Evolutionary conservation across 1,140 invertebrate genomes (phyloP), one percentile per base, ranked within the genome.

Genomic region (Heterodera carotae): DNA sequence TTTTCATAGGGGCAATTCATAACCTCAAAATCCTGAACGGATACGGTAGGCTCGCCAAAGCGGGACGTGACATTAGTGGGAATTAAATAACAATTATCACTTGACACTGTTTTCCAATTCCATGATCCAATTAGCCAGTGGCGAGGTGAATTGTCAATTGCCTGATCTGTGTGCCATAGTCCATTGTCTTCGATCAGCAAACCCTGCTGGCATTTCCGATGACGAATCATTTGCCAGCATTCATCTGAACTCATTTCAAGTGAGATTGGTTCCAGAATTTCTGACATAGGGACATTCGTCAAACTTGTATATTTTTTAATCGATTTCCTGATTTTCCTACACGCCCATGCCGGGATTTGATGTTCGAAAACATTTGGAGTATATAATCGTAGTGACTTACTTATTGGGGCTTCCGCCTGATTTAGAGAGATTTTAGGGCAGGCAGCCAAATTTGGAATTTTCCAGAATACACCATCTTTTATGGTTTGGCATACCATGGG

Each of bases 401-500:
- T 27, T 31, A 8, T 25, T 6, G 67, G 67, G 10, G 25, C 1
- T 69, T 69, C 67, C n/a, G 2, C 2, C 10, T 69, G 31, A 69
- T 69, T 25, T 10, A 69, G 2, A 2, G n/a, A 29, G 5, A 69
- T 4, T 12, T 48, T 69, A 8, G 67, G 67, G 67, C 67, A 69
- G 22, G 7, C 29, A 8, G n/a, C 4, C 4, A 69, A 48, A 10
- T 25, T 69, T 0, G 67, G 67, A 10, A 69, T 31, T 29, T 36
- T 5, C 67, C 67, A 69, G 2, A 69, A 10, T 22, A 10, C 10
- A 2, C 67, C 67, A 31, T 69, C 29, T 69, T 31, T 69, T 25
- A 69, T 31, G n/a, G n/a, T 69, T 69, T 69, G 67, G 27, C 67
- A 69, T 25, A 69, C 29, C 67, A 69, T 69, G 2, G 67, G 67